Evolutionary conservation across 2,797 vertebrate genomes (phyloP), one percentile per base, ranked within the genome.

Genomic region (Uromys caudimaculatus): DNA sequence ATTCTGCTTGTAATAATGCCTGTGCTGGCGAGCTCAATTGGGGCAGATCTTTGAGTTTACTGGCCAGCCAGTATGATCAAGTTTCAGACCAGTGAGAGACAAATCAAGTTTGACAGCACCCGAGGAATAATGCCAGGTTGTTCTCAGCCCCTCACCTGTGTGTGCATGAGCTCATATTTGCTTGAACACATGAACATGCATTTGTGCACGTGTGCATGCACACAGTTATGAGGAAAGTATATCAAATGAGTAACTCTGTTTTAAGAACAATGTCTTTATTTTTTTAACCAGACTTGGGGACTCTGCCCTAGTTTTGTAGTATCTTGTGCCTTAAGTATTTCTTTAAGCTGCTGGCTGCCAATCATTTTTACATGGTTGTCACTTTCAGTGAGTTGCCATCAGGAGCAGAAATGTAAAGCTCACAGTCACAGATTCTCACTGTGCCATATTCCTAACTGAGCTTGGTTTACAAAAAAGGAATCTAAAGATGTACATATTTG

Each of bases 351-450:
- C 50, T 88, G 84, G 52, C 90, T 96, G 96, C 97, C 97, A 95
- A 76, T 96, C 97, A 96, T 78, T 85, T 90, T 96, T 91, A 92
- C 85, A 54, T 75, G 94, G 79, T 94, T 97, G 96, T 97, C 95
- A 97, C 62, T 95, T 97, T 89, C 29, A 35, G 77, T 91, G 47
- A 94, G 94, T 97, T 95, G 87, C 73, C 35, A 13, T 89, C 84
- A 78, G n/a, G 88, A 82, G 95, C 87, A 96, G 89, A 92, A 93
- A 94, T 62, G 29, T 47, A 84, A 95, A 96, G 69, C 78, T 67
- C 90, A 56, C 41, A 95, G 94, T 91, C 41, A 47, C 3, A 21
- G 56, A 73, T 95, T 87, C 85, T 82, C 69, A 84, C 87, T 69
- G 84, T 86, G 93, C 94, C 84, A 92, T 76, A 92, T 76, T 75